Evolutionary conservation across 2,797 vertebrate genomes (phyloP).

Genomic region (Ctenochaetus hawaiiensis): DNA sequence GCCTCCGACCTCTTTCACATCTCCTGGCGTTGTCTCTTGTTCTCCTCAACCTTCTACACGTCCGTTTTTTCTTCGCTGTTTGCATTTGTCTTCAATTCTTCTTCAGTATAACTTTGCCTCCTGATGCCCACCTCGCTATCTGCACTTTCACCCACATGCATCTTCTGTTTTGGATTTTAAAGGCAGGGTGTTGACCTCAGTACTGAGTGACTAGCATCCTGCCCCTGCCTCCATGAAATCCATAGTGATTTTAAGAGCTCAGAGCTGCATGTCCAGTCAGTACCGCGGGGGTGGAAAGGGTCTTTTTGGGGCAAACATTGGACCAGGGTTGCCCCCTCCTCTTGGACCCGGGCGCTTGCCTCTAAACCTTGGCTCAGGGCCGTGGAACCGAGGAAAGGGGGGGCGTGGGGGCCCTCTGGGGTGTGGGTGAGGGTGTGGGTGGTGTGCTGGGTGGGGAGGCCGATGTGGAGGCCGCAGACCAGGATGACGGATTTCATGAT

Average conservation of each 20-base stretch:
- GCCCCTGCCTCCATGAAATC: neutral
- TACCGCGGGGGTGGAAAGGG: slow-evolving; percentile 92
- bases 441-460: slow-evolving; percentile 71
- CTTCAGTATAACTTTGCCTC: slow-evolving; percentile 8
- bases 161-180: slow-evolving; percentile 29
- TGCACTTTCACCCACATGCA: slow-evolving; percentile 35
- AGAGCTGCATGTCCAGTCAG: slow-evolving; percentile 78
- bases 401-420: slow-evolving; percentile 69
- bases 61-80: slow-evolving; percentile 16
- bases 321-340: slow-evolving; percentile 81
- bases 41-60: slow-evolving; percentile 19
- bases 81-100: slow-evolving; percentile 26
- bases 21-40: slow-evolving; percentile 35
- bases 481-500: slow-evolving; percentile 75
- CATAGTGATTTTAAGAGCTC: slow-evolving; percentile 35
- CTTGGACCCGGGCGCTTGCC: slow-evolving; percentile 89
- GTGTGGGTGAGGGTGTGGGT: slow-evolving; percentile 65
- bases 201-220: slow-evolving; percentile 2
- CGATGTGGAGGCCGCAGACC: slow-evolving; percentile 71
- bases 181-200: neutral
- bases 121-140: slow-evolving; percentile 18
- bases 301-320: slow-evolving; percentile 92
- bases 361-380: slow-evolving; percentile 84
- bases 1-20: slow-evolving; percentile 50
- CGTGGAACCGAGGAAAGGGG: slow-evolving; percentile 80